phyloP scores from a whole-genome alignment of 2,888 invertebrate genomes.

The Protodeltote pygarga region DNA sequence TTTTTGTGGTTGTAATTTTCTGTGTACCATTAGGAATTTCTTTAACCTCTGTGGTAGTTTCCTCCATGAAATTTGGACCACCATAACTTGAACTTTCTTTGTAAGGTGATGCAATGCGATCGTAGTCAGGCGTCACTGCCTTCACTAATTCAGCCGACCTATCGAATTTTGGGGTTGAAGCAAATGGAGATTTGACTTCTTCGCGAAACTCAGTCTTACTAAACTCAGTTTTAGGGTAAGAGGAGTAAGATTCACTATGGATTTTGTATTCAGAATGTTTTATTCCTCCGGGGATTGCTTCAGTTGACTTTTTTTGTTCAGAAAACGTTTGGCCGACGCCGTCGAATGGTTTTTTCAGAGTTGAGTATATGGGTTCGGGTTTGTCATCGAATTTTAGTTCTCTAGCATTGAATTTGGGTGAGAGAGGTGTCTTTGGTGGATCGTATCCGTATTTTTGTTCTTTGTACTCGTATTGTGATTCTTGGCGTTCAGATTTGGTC shows the following conservation, averaged over 20 bases:
- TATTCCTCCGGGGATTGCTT: slow-evolving; percentile 79
- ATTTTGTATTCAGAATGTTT: slow-evolving; percentile 77
- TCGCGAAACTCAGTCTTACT: slow-evolving; percentile 70
- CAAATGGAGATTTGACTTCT: slow-evolving; percentile 76
- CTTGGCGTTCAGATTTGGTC: slow-evolving; percentile 69
- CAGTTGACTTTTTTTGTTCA: slow-evolving; percentile 78
- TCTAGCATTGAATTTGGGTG: slow-evolving; percentile 83
- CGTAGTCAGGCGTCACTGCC: slow-evolving; percentile 75
- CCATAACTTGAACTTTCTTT: slow-evolving; percentile 73
- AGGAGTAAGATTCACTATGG: slow-evolving; percentile 78
- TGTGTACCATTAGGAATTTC: slow-evolving; percentile 85
- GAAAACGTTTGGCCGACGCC: slow-evolving; percentile 77
- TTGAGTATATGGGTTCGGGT: slow-evolving; percentile 76
- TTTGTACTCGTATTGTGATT: slow-evolving; percentile 65
- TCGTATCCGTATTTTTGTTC: slow-evolving; percentile 76
- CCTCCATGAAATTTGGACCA: slow-evolving; percentile 81
- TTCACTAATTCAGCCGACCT: slow-evolving; percentile 73
- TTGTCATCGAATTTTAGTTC: slow-evolving; percentile 81
- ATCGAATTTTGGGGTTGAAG: slow-evolving; percentile 78
- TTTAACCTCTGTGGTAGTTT: slow-evolving; percentile 84
- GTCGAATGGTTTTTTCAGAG: slow-evolving; percentile 75
- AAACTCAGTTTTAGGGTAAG: slow-evolving; percentile 75
- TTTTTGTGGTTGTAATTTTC: slow-evolving; percentile 86
- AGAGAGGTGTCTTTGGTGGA: slow-evolving; percentile 74
- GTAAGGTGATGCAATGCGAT: slow-evolving; percentile 77